Base-by-base conservation (phyloP, 1,140 invertebrate species). In the Chrysoperla carnea region DNA sequence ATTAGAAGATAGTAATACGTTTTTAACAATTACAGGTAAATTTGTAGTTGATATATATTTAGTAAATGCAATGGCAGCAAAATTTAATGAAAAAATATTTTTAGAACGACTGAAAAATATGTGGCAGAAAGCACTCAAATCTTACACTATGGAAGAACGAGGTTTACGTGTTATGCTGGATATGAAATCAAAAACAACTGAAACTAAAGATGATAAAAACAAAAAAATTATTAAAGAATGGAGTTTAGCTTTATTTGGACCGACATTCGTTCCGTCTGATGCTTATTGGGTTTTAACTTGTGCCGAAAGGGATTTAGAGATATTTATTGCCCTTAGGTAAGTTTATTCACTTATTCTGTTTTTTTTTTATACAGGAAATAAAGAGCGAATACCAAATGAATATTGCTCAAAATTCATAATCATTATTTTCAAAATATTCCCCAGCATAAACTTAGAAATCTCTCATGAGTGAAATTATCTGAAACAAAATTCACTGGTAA, bases 81-180 rank as follows among this genome's bases (percentile, higher is more conserved):
- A n/a, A n/a, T n/a, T n/a, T n/a, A n/a, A n/a, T n/a, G n/a, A n/a
- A n/a, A n/a, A 31, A 8, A 7, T 37, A 37, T 13, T 39, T 44
- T 14, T 44, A 39, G 36, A 42, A 8, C 40, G 27, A 6, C 23
- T 58, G 29, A 47, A 55, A 8, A 54, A 52, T 41, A 55, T 54
- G 45, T 61, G 59, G 59, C 54, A 58, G 27, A 52, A 54, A 33
- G 46, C 50, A 9, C 42, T 51, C 9, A 48, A 53, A 41, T 48
- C 39, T 8, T 61, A 61, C 36, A 38, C 36, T 29, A 57, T 46
- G 38, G 59, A 61, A 42, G 57, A 61, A 44, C 55, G 59, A 41
- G 48, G 50, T 35, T 49, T 61, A 36, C 50, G 47, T 39, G 14
- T 52, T 3, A 57, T 58, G 56, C 42, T 61, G 31, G 54, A 46